phyloP scores from a whole-genome alignment of 2,888 invertebrate species.

The Orgyia antiqua region DNA sequence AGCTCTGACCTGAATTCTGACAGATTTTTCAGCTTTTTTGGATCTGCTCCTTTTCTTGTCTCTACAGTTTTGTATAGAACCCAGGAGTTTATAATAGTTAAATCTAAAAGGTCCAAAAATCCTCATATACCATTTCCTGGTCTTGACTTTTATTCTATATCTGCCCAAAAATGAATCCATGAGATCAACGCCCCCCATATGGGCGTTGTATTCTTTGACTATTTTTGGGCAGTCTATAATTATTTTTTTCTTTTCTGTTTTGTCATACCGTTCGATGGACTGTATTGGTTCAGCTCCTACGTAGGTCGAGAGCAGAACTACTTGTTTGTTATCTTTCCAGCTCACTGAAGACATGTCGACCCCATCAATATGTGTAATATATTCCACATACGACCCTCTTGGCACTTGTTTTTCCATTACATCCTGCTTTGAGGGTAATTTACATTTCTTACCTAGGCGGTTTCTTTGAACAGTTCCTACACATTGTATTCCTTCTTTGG shows the following conservation, averaged over 20 bases:
- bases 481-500: not conserved
- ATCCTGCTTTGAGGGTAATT: constrained; percentile 10
- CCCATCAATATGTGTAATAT: not conserved
- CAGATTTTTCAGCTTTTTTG: no score
- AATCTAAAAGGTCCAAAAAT: constrained; percentile 1
- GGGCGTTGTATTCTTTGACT: constrained; percentile 5
- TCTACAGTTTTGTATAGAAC: not conserved
- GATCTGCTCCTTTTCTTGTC: not conserved
- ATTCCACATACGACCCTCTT: constrained; percentile 7
- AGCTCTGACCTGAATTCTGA: no score
- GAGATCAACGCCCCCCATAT: constrained; percentile 1
- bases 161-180: constrained; percentile 8
- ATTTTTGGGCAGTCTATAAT: constrained; percentile 5
- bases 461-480: constrained; percentile 6
- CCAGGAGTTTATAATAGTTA: constrained; percentile 1
- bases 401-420: constrained; percentile 5
- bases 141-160: constrained; percentile 2
- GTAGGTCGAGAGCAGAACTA: not conserved
- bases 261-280: constrained; percentile 5
- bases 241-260: constrained; percentile 5
- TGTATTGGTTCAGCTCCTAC: not conserved
- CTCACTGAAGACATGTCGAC: not conserved
- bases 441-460: constrained; percentile 1
- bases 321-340: constrained; percentile 1
- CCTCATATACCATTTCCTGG: constrained; percentile 1